These are phyloP conservation scores for Hydrolagus affinis DNA, from an alignment of 2,113 vertebrate genomes.

Conservation along the genomic window DNA sequence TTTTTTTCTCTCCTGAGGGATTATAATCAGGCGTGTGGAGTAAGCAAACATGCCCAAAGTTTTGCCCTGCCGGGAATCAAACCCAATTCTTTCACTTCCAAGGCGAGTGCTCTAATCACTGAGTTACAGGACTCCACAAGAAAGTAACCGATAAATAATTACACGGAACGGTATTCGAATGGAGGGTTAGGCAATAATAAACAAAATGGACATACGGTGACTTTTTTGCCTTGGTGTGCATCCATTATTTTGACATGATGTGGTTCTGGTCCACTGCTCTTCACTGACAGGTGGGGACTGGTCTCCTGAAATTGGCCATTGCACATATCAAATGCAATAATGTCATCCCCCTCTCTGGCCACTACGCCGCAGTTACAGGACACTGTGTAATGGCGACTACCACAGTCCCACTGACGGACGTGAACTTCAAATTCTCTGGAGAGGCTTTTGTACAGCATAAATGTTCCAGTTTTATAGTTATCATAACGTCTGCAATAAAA, in stretches of 20 bases:
- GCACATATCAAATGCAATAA: slow-evolving; percentile 62
- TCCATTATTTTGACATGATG: slow-evolving; percentile 52
- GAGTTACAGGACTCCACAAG: neutral
- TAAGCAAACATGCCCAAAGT: too few species aligned
- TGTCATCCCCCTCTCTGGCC: slow-evolving; percentile 48
- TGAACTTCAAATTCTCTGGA: slow-evolving; percentile 56
- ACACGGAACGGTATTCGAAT: neutral
- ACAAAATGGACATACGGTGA: slow-evolving; percentile 56
- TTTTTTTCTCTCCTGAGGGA: too few species aligned
- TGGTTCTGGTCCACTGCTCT: slow-evolving; percentile 34
- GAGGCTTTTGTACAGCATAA: slow-evolving; percentile 56
- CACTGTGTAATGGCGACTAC: slow-evolving; percentile 46
- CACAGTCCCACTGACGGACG: slow-evolving; percentile 60
- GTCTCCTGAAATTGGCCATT: slow-evolving; percentile 49
- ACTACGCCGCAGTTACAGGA: slow-evolving; percentile 59
- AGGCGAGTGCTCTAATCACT: too few species aligned
- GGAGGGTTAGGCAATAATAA: too few species aligned
- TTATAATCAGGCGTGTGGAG: too few species aligned
- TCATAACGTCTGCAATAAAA: slow-evolving; percentile 50
- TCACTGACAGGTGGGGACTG: slow-evolving; percentile 51
- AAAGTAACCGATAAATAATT: neutral
- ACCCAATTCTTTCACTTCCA: too few species aligned
- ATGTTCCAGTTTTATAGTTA: slow-evolving; percentile 60
- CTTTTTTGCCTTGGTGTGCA: slow-evolving; percentile 65
- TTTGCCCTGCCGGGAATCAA: too few species aligned